These are phyloP conservation scores for Trichosurus vulpecula DNA, from an alignment of 2,797 vertebrate genomes.

Conservation along the genomic window DNA sequence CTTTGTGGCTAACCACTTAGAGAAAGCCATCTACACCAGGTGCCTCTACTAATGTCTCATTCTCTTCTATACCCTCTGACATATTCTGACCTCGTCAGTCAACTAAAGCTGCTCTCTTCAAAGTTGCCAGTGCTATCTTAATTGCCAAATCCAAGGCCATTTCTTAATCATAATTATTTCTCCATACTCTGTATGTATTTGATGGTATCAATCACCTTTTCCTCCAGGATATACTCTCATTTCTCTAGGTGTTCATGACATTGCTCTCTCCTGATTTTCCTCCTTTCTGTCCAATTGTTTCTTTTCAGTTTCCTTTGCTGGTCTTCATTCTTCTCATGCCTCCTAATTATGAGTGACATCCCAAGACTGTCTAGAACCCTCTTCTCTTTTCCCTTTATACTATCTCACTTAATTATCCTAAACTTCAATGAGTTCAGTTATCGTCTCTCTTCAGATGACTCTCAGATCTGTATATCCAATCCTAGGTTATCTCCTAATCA, in stretches of 20 bases:
- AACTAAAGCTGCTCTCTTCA: background rate
- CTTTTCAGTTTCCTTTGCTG: background rate
- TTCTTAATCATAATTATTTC: background rate
- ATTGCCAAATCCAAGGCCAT: background rate
- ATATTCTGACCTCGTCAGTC: background rate
- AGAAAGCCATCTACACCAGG: background rate
- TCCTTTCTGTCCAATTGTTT: background rate
- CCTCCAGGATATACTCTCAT: background rate
- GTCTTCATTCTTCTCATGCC: background rate
- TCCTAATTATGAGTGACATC: background rate
- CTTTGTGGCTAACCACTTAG: background rate
- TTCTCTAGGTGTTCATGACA: background rate
- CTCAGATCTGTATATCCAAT: background rate
- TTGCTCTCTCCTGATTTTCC: background rate
- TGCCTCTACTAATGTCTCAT: background rate
- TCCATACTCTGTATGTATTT: background rate
- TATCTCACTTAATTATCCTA: background rate
- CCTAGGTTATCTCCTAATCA: background rate
- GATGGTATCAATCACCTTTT: background rate
- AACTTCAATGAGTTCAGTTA: background rate
- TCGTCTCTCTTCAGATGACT: background rate
- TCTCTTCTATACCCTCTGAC: background rate
- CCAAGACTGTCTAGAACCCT: background rate
- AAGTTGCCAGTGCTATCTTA: background rate
- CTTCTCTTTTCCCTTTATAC: background rate